Evolutionary conservation across 2,113 vertebrate genomes (phyloP).

Genomic region (Eptatretus burgeri): DNA sequence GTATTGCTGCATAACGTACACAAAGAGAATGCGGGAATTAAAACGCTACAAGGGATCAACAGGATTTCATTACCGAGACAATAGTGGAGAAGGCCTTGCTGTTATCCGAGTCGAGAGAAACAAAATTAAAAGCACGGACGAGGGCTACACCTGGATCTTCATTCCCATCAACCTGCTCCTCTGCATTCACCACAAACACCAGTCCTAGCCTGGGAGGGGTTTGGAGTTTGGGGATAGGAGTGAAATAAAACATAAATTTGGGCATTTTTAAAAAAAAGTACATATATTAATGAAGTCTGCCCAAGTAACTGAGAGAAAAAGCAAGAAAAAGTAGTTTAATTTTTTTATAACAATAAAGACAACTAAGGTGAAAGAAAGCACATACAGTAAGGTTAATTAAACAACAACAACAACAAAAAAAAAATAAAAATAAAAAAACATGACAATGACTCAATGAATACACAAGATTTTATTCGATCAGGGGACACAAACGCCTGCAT

Average conservation of each 20-base stretch:
- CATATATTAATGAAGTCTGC: too few relatives aligned
- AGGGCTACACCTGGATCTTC: conserved; percentile 62
- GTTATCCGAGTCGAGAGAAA: conserved; percentile 46
- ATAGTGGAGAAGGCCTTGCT: conserved; percentile 56
- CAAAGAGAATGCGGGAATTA: not conserved
- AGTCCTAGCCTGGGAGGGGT: conserved; percentile 40
- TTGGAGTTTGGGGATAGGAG: not conserved
- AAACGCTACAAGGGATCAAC: too few relatives aligned
- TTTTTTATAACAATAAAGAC: not conserved
- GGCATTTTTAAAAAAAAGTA: not conserved
- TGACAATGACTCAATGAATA: conserved; percentile 3
- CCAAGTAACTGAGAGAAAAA: not conserved
- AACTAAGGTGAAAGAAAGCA: not conserved
- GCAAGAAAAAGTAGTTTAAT: not conserved
- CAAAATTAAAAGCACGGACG: conserved; percentile 62
- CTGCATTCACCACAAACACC: conserved; percentile 62
- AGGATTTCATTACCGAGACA: conserved; percentile 22
- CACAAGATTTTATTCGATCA: too few relatives aligned
- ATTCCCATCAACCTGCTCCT: conserved; percentile 49
- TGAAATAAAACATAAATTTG: not conserved
- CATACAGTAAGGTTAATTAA: too few relatives aligned
- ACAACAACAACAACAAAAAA: too few relatives aligned
- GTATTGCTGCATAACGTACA: conserved; percentile 6
- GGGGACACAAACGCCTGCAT: too few relatives aligned
- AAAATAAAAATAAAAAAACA: too few relatives aligned